These are phyloP conservation scores for Accipiter virgatus DNA, from an alignment of 2,113 vertebrate species.

Conservation along the genomic window DNA sequence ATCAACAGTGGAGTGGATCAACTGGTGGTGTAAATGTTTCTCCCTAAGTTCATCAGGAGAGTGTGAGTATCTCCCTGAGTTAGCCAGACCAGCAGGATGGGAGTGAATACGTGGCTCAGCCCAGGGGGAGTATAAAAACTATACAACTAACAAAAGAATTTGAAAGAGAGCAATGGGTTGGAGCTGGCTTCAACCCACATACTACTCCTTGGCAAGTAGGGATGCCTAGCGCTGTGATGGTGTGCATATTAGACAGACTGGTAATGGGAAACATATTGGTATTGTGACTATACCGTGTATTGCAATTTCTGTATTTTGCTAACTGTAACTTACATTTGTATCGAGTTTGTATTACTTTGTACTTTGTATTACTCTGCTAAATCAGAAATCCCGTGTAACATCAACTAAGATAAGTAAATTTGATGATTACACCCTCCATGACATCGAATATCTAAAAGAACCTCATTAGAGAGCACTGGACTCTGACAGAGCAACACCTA, in stretches of 20 bases:
- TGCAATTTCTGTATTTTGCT: not conserved
- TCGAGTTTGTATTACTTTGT: not conserved
- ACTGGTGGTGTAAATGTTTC: not conserved
- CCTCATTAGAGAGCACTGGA: not conserved
- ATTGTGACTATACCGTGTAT: not conserved
- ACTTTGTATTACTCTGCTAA: not conserved
- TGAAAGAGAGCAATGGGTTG: not conserved
- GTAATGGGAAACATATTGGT: not conserved
- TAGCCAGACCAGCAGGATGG: not conserved
- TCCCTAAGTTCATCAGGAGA: not conserved
- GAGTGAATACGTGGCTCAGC: not conserved
- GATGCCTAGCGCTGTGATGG: not conserved
- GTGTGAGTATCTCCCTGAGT: not conserved
- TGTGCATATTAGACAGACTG: not conserved
- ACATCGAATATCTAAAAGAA: not conserved
- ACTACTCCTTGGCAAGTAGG: not conserved
- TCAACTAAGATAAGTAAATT: not conserved
- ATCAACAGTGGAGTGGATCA: not conserved
- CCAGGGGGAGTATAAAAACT: not conserved
- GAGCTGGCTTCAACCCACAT: not conserved
- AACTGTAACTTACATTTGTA: not conserved
- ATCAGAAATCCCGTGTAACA: not conserved
- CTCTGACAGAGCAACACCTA: not conserved
- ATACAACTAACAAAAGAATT: not conserved
- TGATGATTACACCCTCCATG: not conserved